Percentiles rank a stretch among this genome's conserved stretches.
Evolutionary conservation across 2,113 vertebrate species (phyloP).

Genomic region (Hymenochirus boettgeri): DNA sequence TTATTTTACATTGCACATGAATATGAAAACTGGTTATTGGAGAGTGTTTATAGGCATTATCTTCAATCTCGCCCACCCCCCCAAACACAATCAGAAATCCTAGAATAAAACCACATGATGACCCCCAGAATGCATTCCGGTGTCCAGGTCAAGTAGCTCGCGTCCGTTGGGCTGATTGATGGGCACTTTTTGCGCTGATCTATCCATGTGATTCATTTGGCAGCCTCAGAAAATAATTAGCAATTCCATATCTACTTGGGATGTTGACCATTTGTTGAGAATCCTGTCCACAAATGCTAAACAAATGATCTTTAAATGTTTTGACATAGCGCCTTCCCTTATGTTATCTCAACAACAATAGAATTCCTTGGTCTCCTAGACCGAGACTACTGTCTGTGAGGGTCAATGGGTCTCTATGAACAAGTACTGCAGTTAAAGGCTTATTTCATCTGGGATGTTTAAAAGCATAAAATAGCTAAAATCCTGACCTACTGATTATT

Average conservation of each 20-base stretch:
- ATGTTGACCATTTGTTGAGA: conserved; percentile 8
- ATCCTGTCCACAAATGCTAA: conserved; percentile 4
- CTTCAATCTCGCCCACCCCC: too few relatives aligned
- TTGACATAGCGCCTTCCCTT: background rate
- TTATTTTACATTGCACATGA: too few relatives aligned
- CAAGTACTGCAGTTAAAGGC: too few relatives aligned
- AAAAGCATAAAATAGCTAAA: too few relatives aligned
- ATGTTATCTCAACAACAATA: background rate
- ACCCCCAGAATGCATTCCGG: background rate
- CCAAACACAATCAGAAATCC: too few relatives aligned
- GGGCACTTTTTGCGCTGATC: background rate
- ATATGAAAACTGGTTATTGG: too few relatives aligned
- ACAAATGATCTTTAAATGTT: conserved; percentile 9
- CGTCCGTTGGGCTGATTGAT: background rate
- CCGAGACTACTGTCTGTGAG: background rate
- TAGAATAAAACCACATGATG: too few relatives aligned
- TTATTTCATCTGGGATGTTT: too few relatives aligned
- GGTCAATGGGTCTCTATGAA: background rate
- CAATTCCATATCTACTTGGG: conserved; percentile 1
- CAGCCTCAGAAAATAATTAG: conserved; percentile 4
- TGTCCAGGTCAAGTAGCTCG: background rate
- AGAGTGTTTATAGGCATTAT: too few relatives aligned
- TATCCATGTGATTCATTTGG: conserved; percentile 8
- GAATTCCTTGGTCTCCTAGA: background rate
- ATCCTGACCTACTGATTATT: too few relatives aligned